A percentile compares a stretch with the other conserved stretches of the same genome.
Evolutionary conservation across 2,888 invertebrate species (phyloP).

Genomic region (Pandemis cinnamomeana): DNA sequence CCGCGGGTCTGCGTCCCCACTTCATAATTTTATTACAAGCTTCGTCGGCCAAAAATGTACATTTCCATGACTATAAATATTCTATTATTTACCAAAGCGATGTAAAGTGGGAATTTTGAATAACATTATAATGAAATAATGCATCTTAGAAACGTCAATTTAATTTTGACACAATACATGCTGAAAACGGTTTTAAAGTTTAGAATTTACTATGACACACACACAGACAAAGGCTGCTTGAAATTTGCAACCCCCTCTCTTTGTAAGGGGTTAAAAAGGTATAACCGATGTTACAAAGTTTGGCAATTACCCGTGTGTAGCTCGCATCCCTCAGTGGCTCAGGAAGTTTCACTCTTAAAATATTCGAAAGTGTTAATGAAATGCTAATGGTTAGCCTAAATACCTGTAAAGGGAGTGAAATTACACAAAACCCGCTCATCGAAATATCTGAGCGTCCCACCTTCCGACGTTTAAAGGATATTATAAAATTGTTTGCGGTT

Average conservation of each 20-base stretch:
- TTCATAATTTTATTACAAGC: slow-evolving; percentile 19
- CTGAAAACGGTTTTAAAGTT: not conserved
- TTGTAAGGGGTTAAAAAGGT: slow-evolving; percentile 17
- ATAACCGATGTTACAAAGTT: slow-evolving; percentile 17
- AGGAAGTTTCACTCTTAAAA: slow-evolving; percentile 31
- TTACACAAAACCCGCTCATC: slow-evolving; percentile 36
- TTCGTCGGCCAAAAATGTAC: slow-evolving; percentile 12
- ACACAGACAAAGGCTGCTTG: not conserved
- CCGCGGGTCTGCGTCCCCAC: slow-evolving; percentile 1
- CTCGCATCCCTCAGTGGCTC: slow-evolving; percentile 20
- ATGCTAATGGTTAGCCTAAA: slow-evolving; percentile 40
- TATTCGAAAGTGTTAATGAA: slow-evolving; percentile 39
- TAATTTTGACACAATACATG: not conserved
- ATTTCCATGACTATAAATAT: slow-evolving; percentile 5
- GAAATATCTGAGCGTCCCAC: slow-evolving; percentile 30
- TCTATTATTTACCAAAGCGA: not conserved
- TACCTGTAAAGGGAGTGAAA: slow-evolving; percentile 33
- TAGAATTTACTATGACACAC: not conserved
- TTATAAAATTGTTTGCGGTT: slow-evolving; percentile 40
- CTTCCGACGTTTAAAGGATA: slow-evolving; percentile 37
- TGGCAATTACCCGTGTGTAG: slow-evolving; percentile 30
- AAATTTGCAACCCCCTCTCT: not conserved
- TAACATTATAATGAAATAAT: not conserved
- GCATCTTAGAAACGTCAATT: not conserved
- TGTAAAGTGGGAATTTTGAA: not conserved